Base-by-base conservation (phyloP, 1,140 invertebrate species). In the Mercenaria mercenaria region DNA sequence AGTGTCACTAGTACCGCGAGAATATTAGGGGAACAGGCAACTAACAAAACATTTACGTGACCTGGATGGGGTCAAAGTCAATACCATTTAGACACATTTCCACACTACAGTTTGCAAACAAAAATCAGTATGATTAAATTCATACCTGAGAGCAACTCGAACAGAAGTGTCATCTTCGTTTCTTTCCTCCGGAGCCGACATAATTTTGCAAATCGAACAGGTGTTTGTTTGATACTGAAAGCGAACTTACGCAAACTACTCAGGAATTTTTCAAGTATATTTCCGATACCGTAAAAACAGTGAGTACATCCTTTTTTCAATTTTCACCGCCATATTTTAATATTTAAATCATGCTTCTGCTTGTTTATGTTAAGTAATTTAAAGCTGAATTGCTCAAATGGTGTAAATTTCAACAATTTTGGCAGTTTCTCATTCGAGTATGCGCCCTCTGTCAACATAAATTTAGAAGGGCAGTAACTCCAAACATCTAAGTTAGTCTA, bases 111-210 rank as follows among this genome's bases (percentile, higher is more conserved):
- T n/a, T n/a, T n/a, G n/a, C n/a, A n/a, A n/a, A n/a, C n/a, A n/a
- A 8, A 61, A 61, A 61, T 8, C 8, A n/a, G 20, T 61, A n/a
- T n/a, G 23, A 23, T n/a, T 61, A 61, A 61, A 29, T 79, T 61
- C 39, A 83, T 92, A 94, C 93, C 93, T 94, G 39, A 94, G 86
- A 39, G 93, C 93, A 26, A 94, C 93, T 50, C 93, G 84, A 20
- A 94, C 93, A 86, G 92, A 93, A 34, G 91, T 91, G 56, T 94
- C 91, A 90, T 94, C 93, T 59, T 93, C 91, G 67, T 91, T 92
- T 41, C 74, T 80, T 67, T 93, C 93, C 29, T 88, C 89, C 50
- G 89, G 90, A 56, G 92, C 93, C 59, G 86, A 91, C 92, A 93
- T 74, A 29, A 23, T 61, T 76, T 15, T 10, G 8, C 29, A 37